Percentiles rank a stretch among this genome's conserved stretches.
Evolutionary conservation across 2,113 vertebrate species (phyloP).

Genomic region (Sinocyclocheilus grahami): DNA sequence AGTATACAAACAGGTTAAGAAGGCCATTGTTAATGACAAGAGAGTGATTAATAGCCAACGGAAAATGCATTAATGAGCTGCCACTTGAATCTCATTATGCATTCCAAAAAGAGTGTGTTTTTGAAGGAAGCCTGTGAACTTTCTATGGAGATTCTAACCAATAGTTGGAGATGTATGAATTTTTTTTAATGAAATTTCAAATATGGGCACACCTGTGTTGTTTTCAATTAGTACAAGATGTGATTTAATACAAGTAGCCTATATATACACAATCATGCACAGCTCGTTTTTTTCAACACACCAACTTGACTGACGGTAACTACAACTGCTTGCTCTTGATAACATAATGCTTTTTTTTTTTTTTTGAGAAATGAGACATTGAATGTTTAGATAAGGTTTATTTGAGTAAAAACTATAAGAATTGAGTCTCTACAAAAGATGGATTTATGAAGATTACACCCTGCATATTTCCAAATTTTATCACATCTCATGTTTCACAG

Average conservation of each 20-base stretch:
- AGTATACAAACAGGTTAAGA: constrained; percentile 34
- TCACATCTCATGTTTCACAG: neutral
- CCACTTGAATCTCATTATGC: constrained; percentile 18
- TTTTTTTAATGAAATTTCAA: neutral
- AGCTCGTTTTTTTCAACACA: neutral
- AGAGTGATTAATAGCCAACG: constrained; percentile 26
- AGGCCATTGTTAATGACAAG: constrained; percentile 6
- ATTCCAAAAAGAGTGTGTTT: neutral
- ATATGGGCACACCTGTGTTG: neutral
- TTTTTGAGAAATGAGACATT: neutral
- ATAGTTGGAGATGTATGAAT: neutral
- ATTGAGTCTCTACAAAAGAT: neutral
- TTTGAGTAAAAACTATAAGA: neutral
- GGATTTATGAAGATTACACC: neutral
- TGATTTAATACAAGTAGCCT: neutral
- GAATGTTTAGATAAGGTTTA: neutral
- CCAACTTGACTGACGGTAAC: neutral
- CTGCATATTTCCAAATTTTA: neutral
- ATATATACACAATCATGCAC: neutral
- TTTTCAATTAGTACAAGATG: neutral
- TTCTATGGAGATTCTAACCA: neutral
- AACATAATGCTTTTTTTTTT: neutral
- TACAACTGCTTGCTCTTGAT: neutral
- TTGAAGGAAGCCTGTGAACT: neutral
- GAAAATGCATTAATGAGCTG: constrained; percentile 36